Evolutionary conservation across 2,797 vertebrate genomes (phyloP), one percentile per base, ranked within the genome.

Genomic region (Lerista edwardsae): DNA sequence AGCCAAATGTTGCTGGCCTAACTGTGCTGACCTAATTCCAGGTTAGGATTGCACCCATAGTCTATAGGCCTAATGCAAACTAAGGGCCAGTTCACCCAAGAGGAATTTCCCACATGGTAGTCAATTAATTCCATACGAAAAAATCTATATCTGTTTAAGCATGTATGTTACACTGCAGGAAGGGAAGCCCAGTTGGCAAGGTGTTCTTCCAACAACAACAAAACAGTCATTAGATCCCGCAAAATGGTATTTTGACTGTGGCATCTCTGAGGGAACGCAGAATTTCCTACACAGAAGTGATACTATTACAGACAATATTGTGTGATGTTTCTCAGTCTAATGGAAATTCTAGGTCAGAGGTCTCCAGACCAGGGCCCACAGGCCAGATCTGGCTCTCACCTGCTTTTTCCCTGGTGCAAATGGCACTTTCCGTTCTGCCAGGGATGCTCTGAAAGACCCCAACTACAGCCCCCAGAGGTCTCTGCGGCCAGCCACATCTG

Each of bases 71-170:
- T 71, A 36, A 39, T 36, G 31, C 36, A 65, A 65, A 65, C n/a
- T 36, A 23, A 7, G 59, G 41, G 12, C 31, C 87, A 84, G 84
- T 87, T 88, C 91, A 75, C 80, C 67, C 1, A n/a, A 47, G 29
- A 44, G 69, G 87, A 86, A 83, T 75, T 25, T 3, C 31, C 25
- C 71, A 82, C 10, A 7, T 73, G 72, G 25, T 1, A 82, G 27
- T 3, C 64, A 25, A 47, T 47, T 47, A 10, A 69, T 86, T 89
- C 86, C 21, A 9, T 83, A 1, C 2, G 67, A 8, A 47, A 83
- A 85, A 87, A 69, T 67, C n/a, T n/a, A n/a, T 82, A 4, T 0
- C 75, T 82, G 80, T 62, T 2, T 67, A 8, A 47, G 6, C 47
- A n/a, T 12, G 3, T 75, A 6, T 82, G 85, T 1, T 1, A 47